Conservation (phyloP, 2,888 invertebrate genomes). For the Pogonocherus hispidulus region DNA sequence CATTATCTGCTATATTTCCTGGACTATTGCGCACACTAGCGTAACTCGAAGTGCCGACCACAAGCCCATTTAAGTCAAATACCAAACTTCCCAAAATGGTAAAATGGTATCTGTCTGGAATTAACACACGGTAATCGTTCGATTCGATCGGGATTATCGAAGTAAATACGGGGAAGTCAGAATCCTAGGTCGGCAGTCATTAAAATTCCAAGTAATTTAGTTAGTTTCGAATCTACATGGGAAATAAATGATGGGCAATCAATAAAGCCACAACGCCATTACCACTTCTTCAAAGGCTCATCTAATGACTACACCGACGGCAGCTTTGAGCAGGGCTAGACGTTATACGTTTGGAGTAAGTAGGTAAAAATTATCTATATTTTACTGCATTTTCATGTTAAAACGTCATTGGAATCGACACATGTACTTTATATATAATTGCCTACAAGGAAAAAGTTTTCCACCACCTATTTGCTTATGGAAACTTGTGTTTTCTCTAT, state of each 20-base stretch:
- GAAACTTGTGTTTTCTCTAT: too few relatives aligned
- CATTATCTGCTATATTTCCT: too few relatives aligned
- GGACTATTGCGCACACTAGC: constrained; percentile 1
- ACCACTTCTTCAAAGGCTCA: background rate
- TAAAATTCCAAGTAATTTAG: constrained; percentile 2
- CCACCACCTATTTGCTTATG: too few relatives aligned
- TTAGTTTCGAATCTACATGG: background rate
- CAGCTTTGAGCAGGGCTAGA: background rate
- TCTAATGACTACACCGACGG: background rate
- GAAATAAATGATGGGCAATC: constrained; percentile 1
- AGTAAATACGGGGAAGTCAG: background rate
- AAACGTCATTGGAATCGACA: too few relatives aligned
- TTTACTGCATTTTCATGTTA: too few relatives aligned
- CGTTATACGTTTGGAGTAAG: too few relatives aligned
- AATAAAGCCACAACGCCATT: background rate
- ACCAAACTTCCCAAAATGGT: constrained; percentile 27
- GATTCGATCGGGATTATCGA: constrained; percentile 5
- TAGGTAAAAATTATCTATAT: too few relatives aligned
- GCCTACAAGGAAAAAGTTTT: too few relatives aligned
- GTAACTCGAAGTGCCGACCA: constrained; percentile 15
- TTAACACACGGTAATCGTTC: constrained; percentile 18
- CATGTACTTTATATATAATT: too few relatives aligned
- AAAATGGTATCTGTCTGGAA: constrained; percentile 21
- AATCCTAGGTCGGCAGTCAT: background rate
- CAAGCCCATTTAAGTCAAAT: constrained; percentile 29